Evolutionary conservation across 2,113 vertebrate species (phyloP).

Genomic region (Taurulus bubalis): DNA sequence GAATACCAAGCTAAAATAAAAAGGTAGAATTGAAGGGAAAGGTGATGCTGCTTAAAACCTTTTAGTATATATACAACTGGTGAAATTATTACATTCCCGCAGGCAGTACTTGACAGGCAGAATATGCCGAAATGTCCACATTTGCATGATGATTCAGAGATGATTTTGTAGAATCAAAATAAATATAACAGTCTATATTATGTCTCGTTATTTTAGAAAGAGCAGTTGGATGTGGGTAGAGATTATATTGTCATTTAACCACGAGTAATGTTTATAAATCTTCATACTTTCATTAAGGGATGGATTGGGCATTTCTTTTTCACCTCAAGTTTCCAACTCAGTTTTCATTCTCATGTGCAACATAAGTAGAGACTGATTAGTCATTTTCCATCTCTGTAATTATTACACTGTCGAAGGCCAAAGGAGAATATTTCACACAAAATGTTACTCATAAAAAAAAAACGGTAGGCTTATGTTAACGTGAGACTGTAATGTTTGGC

Average conservation of each 20-base stretch:
- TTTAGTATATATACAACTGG: constrained; percentile 20
- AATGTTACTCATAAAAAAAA: neutral
- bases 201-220: constrained; percentile 40
- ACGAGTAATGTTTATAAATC: neutral
- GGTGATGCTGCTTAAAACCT: constrained; percentile 33
- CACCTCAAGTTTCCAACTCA: too few relatives aligned
- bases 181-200: constrained; percentile 36
- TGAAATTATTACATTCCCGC: constrained; percentile 48
- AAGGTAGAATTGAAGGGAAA: constrained; percentile 22
- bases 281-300: neutral
- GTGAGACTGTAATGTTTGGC: neutral
- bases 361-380: neutral
- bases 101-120: constrained; percentile 15
- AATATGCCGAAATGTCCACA: constrained; percentile 14
- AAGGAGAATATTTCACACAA: neutral
- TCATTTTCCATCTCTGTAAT: constrained; percentile 7
- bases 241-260: neutral
- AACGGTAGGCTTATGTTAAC: neutral
- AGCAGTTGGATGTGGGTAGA: neutral
- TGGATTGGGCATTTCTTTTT: neutral
- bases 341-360: neutral
- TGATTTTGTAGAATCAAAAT: constrained; percentile 65
- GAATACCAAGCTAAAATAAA: constrained; percentile 28
- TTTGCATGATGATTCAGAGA: constrained; percentile 58
- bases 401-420: neutral